Conservation (phyloP, 2,797 vertebrate species). For the Semotilus atromaculatus region DNA sequence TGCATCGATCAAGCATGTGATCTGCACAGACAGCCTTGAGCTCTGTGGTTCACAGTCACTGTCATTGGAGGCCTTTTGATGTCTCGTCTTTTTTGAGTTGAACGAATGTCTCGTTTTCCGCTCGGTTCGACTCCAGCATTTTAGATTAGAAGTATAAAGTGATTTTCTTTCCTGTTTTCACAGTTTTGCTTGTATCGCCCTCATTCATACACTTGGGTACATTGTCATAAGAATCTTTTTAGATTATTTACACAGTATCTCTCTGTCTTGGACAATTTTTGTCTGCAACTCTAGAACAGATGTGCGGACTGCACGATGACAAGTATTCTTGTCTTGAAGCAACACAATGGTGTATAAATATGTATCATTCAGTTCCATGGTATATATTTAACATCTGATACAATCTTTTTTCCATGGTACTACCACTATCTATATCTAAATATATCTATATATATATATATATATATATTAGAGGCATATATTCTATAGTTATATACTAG, state of each 20-base stretch:
- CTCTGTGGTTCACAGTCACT: slow-evolving; percentile 55
- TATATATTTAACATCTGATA: too few relatives aligned
- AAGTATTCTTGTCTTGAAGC: not conserved
- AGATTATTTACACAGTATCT: not conserved
- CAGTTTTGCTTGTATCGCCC: not conserved
- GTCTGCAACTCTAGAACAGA: not conserved
- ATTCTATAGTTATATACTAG: too few relatives aligned
- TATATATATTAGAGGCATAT: too few relatives aligned
- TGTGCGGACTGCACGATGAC: not conserved
- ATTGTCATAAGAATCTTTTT: not conserved
- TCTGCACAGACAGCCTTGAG: not conserved
- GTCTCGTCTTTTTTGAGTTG: slow-evolving; percentile 61
- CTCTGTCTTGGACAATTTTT: not conserved
- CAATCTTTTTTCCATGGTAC: not conserved
- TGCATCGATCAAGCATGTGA: not conserved
- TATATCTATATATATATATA: not conserved
- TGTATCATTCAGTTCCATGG: not conserved
- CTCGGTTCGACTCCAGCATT: slow-evolving; percentile 59
- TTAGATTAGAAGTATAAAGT: slow-evolving; percentile 9
- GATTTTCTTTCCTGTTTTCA: slow-evolving; percentile 1
- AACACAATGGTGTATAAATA: not conserved
- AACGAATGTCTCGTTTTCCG: slow-evolving; percentile 58
- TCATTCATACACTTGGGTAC: not conserved
- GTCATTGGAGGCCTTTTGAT: slow-evolving; percentile 65
- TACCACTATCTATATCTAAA: too few relatives aligned